Base-by-base conservation (phyloP, 2,113 vertebrate genomes). In the Labeo rohita region DNA sequence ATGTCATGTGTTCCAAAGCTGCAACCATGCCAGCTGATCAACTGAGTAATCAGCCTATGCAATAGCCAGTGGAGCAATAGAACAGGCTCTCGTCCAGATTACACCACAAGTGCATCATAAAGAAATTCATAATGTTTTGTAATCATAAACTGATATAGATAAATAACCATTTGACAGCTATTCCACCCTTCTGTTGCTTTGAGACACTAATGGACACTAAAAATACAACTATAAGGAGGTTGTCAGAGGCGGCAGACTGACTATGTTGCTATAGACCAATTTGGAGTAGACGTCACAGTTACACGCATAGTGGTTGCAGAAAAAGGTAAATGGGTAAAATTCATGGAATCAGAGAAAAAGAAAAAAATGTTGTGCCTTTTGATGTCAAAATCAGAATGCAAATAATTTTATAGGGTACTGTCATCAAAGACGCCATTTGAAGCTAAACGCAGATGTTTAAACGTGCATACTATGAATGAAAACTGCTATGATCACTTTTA, bases 111-210 rank as follows among this genome's bases (percentile, higher is more conserved):
- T 2, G 7, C 49, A 28, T 66, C 79, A 66, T 34, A 49, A 81
- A 49, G 28, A 79, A n/a, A 54, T 63, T 63, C 61, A 49, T 54
- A 9, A 68, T 82, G 23, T 16, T 10, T 12, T 45, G 39, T 59
- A 81, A 80, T 39, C n/a, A 49, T 80, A 28, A 80, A 65, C n/a
- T 34, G 7, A 47, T 80, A 49, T 34, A 80, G 59, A 80, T 65
- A 49, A 49, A 80, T 9, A 28, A 18, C 23, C 23, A 34, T 77
- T 54, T 76, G 47, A 78, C 8, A 10, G 75, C 8, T 80, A 61
- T 59, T 45, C 34, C 18, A 23, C 10, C 6, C 11, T 1, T 59
- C 34, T 61, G 18, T 79, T 80, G 77, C 18, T 80, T 63, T 80
- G 18, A 23, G 47, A 52, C 73, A 76, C 59, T 63, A 63, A 4